Conservation (phyloP, 1,140 invertebrate species). For the Tigriopus japonicus region DNA sequence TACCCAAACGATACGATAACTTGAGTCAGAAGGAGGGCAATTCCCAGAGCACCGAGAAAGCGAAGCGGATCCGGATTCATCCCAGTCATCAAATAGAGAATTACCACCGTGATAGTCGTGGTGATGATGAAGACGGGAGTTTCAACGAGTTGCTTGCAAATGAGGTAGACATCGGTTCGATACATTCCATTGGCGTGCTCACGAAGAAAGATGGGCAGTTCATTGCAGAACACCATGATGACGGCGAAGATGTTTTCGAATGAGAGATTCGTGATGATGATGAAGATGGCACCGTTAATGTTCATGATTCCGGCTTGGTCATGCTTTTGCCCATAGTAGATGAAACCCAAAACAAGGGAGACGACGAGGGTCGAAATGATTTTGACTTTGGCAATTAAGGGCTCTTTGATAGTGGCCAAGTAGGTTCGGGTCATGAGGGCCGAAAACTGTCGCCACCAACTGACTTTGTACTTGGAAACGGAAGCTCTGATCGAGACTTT, state of each 20-base stretch:
- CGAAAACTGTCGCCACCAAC: conserved; percentile 67
- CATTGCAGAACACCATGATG: conserved; percentile 75
- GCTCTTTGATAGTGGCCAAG: conserved; percentile 68
- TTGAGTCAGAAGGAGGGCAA: conserved; percentile 66
- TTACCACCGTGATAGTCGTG: conserved; percentile 58
- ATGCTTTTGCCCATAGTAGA: conserved; percentile 66
- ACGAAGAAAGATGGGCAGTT: conserved; percentile 73
- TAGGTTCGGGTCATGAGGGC: conserved; percentile 77
- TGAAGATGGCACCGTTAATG: conserved; percentile 84
- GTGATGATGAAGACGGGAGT: conserved; percentile 50
- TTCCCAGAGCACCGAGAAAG: conserved; percentile 52
- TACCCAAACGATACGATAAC: conserved; percentile 47
- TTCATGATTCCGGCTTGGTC: conserved; percentile 77
- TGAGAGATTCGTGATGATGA: conserved; percentile 79
- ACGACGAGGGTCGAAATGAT: conserved; percentile 74
- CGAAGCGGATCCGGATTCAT: conserved; percentile 45
- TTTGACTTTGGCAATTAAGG: conserved; percentile 65
- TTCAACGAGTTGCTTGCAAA: conserved; percentile 66
- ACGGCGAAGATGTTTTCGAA: conserved; percentile 79
- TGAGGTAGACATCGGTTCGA: conserved; percentile 74
- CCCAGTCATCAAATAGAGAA: conserved; percentile 72
- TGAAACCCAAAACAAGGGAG: conserved; percentile 59
- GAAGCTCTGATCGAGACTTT: not conserved
- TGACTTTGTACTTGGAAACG: conserved; percentile 51
- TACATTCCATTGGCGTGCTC: conserved; percentile 85